Conservation (phyloP, 2,113 vertebrate species). For the Ictidomys tridecemlineatus region DNA sequence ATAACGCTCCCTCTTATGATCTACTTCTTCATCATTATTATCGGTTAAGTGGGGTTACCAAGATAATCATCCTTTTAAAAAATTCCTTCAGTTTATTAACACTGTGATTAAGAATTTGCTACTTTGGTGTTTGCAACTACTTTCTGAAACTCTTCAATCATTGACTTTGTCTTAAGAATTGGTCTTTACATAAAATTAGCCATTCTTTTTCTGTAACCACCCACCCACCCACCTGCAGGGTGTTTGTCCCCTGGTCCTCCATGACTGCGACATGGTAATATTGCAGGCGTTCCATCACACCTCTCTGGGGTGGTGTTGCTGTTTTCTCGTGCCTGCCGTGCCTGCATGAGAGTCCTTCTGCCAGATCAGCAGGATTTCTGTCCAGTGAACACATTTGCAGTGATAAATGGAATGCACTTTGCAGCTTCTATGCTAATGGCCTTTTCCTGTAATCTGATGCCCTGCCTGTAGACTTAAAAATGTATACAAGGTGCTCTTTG, state of each 20-base stretch:
- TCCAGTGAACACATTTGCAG: background rate
- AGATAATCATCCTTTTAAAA: background rate
- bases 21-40: background rate
- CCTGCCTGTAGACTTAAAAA: background rate
- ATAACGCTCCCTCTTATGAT: background rate
- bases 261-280: background rate
- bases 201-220: background rate
- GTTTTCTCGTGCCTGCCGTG: background rate
- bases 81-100: background rate
- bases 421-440: background rate
- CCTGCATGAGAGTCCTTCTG: background rate
- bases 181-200: background rate
- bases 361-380: constrained; percentile 1
- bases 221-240: background rate
- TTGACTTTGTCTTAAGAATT: background rate
- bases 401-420: background rate
- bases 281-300: accelerated
- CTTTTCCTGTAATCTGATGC: background rate
- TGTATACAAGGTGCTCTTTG: background rate
- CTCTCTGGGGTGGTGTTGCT: background rate
- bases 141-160: background rate
- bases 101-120: background rate
- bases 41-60: background rate
- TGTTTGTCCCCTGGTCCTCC: background rate
- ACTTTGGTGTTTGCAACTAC: background rate